Base-by-base conservation (phyloP, 1,140 invertebrate species). In the Plectrocnemia conspersa region DNA sequence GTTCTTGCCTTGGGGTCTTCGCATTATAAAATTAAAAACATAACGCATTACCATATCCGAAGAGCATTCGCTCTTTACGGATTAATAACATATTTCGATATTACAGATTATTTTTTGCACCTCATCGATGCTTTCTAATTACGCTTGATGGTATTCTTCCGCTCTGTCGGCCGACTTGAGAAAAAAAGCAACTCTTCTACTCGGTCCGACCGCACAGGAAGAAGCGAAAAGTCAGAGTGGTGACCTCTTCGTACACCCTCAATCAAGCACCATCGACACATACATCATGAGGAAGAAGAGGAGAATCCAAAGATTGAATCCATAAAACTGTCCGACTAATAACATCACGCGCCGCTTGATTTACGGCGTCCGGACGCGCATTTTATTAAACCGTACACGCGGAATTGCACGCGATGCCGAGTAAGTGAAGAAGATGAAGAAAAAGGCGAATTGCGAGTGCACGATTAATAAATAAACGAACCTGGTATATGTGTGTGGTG, bases 251-350 rank as follows among this genome's bases (percentile, higher is more conserved):
- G 13, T 13, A 9, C 15, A 16, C 5, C 18, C 35, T 38, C 35
- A 16, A 38, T 38, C 35, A 16, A 7, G 13, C 35, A 38, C 13
- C 27, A 29, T 29, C 27, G n/a, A 7, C 27, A 29, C 27, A 29
- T 29, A 7, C 7, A 7, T 7, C n/a, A 7, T n/a, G 27, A 29
- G 7, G n/a, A 7, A 19, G 9, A 27, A 32, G 25, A 3, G 47
- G n/a, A 16, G 1, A 35, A 24, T 35, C 42, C 50, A 42, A 52
- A 40, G 50, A 52, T 52, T 52, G 50, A 41, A 52, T 24, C 50
- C 36, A 52, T 52, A 52, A 52, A 52, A 42, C 50, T 41, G 36
- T 52, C 25, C 25, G 44, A 32, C 44, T 47, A 47, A 47, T 47
- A 47, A 47, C 44, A 47, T 47, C 44, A 47, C 52, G 52, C 41